These are phyloP conservation scores for Hemichromis elongatus DNA, from an alignment of 2,113 vertebrate genomes.

Conservation along the genomic window DNA sequence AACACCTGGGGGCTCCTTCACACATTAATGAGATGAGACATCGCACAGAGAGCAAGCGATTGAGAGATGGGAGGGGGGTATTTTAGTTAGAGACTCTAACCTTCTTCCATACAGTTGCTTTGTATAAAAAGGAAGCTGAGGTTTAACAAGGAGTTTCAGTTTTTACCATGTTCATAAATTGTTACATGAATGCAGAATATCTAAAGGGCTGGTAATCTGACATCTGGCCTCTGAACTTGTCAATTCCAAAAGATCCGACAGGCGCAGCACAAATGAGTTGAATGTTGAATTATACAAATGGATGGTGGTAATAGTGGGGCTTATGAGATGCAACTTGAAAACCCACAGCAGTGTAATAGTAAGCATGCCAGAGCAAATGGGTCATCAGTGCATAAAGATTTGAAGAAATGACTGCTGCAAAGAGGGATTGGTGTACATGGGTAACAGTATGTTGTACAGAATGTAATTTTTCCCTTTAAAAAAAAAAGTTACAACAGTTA, in stretches of 20 bases:
- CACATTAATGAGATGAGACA: conserved; percentile 42
- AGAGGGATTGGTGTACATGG: background rate
- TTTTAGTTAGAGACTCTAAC: background rate
- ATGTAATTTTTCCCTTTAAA: rapidly evolving
- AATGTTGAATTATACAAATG: background rate
- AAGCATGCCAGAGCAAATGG: background rate
- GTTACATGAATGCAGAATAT: background rate
- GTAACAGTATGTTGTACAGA: background rate
- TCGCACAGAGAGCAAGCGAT: background rate
- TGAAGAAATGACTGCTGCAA: background rate
- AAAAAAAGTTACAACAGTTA: background rate
- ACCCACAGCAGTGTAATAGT: background rate
- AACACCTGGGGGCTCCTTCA: conserved; percentile 14
- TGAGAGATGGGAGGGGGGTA: background rate
- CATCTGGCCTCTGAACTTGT: background rate
- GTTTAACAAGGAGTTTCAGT: background rate
- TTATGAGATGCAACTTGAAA: background rate
- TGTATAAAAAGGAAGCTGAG: background rate
- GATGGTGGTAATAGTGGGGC: background rate
- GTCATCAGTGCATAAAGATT: background rate
- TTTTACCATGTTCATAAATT: background rate
- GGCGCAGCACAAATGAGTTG: background rate
- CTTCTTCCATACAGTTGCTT: background rate
- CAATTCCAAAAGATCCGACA: background rate
- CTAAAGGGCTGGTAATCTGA: background rate